These are phyloP conservation scores for Peromyscus aztecus DNA, from an alignment of 2,797 vertebrate genomes.

Conservation along the genomic window DNA sequence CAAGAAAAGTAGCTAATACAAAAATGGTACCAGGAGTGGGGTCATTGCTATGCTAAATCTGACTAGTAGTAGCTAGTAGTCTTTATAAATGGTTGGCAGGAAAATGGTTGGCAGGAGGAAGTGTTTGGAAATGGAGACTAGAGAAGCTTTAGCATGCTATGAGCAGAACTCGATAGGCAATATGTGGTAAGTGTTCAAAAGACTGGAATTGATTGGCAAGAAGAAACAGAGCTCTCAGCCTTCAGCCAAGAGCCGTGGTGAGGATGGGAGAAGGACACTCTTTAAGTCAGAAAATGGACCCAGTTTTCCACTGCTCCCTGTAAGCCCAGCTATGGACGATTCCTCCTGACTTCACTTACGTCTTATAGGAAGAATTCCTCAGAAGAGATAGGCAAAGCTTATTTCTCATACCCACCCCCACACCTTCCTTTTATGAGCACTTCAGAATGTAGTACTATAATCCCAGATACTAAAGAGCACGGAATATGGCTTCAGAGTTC, in stretches of 20 bases:
- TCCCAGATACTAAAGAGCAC: rapidly evolving
- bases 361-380: neutral
- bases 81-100: neutral
- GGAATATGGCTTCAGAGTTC: neutral
- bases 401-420: neutral
- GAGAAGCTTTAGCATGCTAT: neutral
- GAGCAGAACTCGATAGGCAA: neutral
- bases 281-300: neutral
- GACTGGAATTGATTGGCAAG: neutral
- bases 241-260: neutral
- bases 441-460: neutral
- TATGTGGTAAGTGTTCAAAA: neutral
- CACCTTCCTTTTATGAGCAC: neutral
- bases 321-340: neutral
- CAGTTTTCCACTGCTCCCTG: neutral
- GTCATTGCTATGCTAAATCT: neutral
- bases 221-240: neutral
- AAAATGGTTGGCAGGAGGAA: neutral
- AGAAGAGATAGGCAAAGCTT: neutral
- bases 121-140: neutral
- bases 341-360: neutral
- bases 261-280: neutral
- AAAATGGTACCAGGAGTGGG: neutral
- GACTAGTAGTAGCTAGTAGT: neutral
- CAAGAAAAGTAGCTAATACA: neutral